A percentile compares a stretch with the other conserved stretches of the same genome.
Conservation (phyloP, 2,797 vertebrate genomes). For the Chloroceryle amazona region DNA sequence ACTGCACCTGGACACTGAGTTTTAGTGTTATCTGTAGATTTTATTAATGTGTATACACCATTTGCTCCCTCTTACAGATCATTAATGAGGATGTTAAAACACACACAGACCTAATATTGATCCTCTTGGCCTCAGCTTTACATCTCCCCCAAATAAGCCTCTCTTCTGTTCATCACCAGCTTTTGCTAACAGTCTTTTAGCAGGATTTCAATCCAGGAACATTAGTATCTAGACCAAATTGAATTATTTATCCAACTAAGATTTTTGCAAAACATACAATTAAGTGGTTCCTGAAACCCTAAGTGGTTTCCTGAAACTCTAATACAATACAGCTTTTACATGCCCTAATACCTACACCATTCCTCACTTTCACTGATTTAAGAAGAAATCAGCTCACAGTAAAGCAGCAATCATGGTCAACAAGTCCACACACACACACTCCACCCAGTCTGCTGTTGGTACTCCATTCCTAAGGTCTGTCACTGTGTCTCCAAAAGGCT, state of each 20-base stretch:
- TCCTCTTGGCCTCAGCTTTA: constrained; percentile 57
- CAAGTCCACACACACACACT: background rate
- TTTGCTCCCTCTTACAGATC: constrained; percentile 63
- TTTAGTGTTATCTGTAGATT: constrained; percentile 31
- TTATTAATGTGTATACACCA: constrained; percentile 47
- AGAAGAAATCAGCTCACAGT: constrained; percentile 3
- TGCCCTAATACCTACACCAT: background rate
- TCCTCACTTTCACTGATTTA: constrained; percentile 12
- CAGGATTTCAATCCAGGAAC: constrained; percentile 50
- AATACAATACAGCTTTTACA: constrained; percentile 26
- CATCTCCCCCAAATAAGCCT: constrained; percentile 39
- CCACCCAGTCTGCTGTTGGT: background rate
- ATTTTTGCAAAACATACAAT: constrained; percentile 36
- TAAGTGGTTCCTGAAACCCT: constrained; percentile 47
- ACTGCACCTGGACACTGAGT: background rate
- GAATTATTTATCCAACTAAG: constrained; percentile 69
- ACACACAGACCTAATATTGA: constrained; percentile 63
- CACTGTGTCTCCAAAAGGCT: background rate
- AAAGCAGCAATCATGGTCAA: background rate
- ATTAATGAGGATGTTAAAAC: constrained; percentile 71
- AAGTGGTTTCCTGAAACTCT: constrained; percentile 48
- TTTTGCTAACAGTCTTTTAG: constrained; percentile 41
- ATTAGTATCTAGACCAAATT: constrained; percentile 41
- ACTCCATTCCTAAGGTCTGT: background rate
- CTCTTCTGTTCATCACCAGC: constrained; percentile 35